Evolutionary conservation across 2,888 invertebrate species (phyloP).

Genomic region (Nemotelus pantherinus): DNA sequence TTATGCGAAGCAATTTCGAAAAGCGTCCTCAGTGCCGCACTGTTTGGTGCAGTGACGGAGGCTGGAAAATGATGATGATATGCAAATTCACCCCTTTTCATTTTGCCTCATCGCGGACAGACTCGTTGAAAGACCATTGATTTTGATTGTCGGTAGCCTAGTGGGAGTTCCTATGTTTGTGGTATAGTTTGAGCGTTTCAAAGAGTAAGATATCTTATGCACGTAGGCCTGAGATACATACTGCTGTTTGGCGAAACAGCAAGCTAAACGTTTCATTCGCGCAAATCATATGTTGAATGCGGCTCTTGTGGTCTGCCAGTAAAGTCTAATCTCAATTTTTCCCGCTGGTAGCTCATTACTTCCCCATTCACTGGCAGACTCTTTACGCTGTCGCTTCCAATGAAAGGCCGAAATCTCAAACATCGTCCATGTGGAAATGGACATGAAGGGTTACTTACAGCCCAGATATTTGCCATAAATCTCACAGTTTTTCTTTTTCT

Average conservation of each 20-base stretch:
- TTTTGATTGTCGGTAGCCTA: too few relatives aligned
- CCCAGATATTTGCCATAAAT: slow-evolving; percentile 47
- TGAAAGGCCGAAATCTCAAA: slow-evolving; percentile 30
- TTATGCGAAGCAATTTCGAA: slow-evolving; percentile 51
- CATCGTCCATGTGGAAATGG: slow-evolving; percentile 44
- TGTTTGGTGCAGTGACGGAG: slow-evolving; percentile 24
- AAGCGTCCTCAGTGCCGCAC: slow-evolving; percentile 44
- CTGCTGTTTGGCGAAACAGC: too few relatives aligned
- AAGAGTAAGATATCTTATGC: too few relatives aligned
- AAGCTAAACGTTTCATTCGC: too few relatives aligned
- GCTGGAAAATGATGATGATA: slow-evolving; percentile 48
- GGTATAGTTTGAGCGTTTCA: too few relatives aligned
- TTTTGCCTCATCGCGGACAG: slow-evolving; percentile 15
- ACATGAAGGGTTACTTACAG: slow-evolving; percentile 47
- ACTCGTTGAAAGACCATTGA: slow-evolving; percentile 8
- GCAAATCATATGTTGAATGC: too few relatives aligned
- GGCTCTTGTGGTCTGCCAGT: too few relatives aligned
- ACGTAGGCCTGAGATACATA: too few relatives aligned
- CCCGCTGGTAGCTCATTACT: too few relatives aligned
- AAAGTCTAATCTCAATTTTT: too few relatives aligned
- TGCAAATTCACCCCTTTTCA: slow-evolving; percentile 49
- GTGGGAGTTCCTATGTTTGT: too few relatives aligned
- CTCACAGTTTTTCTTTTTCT: slow-evolving; percentile 42
- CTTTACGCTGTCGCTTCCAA: slow-evolving; percentile 41
- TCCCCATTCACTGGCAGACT: not conserved